Percentiles rank a stretch among this genome's conserved stretches.
phyloP scores from a whole-genome alignment of 1,140 invertebrate genomes.

The Latrodectus geometricus region DNA sequence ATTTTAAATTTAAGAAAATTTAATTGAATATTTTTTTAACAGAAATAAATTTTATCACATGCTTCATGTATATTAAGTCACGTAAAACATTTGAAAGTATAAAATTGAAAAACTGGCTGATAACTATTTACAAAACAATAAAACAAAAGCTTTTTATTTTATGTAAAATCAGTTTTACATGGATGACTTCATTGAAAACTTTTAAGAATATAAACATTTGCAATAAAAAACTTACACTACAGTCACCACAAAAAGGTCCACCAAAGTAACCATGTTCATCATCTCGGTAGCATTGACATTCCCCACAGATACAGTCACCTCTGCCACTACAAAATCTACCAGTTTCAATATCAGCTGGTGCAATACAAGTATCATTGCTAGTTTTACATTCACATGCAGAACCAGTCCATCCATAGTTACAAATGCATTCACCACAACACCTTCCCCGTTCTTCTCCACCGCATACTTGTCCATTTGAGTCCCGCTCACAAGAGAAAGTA shows the following conservation, averaged over 20 bases:
- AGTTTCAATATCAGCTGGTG: slow-evolving; percentile 38
- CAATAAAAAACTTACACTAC: slow-evolving; percentile 72
- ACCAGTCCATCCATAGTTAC: slow-evolving; percentile 88
- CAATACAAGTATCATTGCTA: slow-evolving; percentile 52
- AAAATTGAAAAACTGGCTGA: too few species aligned
- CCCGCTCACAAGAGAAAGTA: slow-evolving; percentile 90
- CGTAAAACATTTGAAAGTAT: too few species aligned
- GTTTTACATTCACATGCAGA: slow-evolving; percentile 77
- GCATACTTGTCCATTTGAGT: slow-evolving; percentile 80
- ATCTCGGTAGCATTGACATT: slow-evolving; percentile 70
- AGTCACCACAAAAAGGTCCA: slow-evolving; percentile 91
- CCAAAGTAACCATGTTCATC: slow-evolving; percentile 70
- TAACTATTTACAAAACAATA: too few species aligned
- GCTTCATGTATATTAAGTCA: too few species aligned
- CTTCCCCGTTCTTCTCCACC: slow-evolving; percentile 72
- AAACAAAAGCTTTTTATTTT: too few species aligned
- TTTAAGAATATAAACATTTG: neutral
- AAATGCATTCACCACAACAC: slow-evolving; percentile 79
- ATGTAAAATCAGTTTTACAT: neutral
- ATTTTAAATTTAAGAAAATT: too few species aligned
- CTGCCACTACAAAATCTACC: slow-evolving; percentile 63
- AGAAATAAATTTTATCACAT: too few species aligned
- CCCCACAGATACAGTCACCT: slow-evolving; percentile 76
- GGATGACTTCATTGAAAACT: neutral
- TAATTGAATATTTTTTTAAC: too few species aligned